Evolutionary conservation across 2,888 invertebrate genomes (phyloP).

Genomic region (Elmis aenea): DNA sequence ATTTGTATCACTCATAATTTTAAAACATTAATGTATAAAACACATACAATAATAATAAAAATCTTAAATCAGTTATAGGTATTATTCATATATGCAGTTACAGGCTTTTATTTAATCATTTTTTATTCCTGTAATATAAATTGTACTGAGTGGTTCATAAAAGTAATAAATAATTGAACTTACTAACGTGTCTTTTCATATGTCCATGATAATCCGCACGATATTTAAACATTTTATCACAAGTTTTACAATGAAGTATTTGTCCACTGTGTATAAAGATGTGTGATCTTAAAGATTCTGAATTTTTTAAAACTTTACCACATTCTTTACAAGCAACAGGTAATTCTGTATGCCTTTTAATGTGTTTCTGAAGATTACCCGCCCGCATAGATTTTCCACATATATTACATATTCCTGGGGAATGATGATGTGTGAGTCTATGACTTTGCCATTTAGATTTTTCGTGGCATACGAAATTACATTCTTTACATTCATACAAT

Average conservation of each 20-base stretch:
- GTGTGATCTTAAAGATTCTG: conserved; percentile 35
- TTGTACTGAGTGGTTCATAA: no score
- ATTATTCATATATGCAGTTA: no score
- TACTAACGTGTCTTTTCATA: conserved; percentile 13
- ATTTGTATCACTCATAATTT: no score
- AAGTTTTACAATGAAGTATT: conserved; percentile 33
- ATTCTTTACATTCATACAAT: conserved; percentile 7
- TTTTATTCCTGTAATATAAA: no score
- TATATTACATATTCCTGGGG: conserved; percentile 35
- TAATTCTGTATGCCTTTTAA: conserved; percentile 31
- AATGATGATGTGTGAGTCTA: conserved; percentile 7
- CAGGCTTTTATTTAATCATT: no score
- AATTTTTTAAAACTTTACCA: conserved; percentile 14
- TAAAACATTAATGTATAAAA: no score
- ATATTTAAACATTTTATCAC: conserved; percentile 34
- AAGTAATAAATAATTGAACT: no score
- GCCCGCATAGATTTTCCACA: conserved; percentile 34
- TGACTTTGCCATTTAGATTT: conserved; percentile 5
- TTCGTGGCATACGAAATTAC: conserved; percentile 4
- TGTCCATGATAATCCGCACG: conserved; percentile 19
- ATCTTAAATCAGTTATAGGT: no score
- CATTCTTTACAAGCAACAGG: conserved; percentile 30
- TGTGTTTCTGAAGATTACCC: conserved; percentile 33
- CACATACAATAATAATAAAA: no score
- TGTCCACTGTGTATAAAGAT: conserved; percentile 31